Percentiles rank a stretch among this genome's conserved stretches.
Conservation (phyloP, 2,888 invertebrate genomes). For the Mythimna pallens region DNA sequence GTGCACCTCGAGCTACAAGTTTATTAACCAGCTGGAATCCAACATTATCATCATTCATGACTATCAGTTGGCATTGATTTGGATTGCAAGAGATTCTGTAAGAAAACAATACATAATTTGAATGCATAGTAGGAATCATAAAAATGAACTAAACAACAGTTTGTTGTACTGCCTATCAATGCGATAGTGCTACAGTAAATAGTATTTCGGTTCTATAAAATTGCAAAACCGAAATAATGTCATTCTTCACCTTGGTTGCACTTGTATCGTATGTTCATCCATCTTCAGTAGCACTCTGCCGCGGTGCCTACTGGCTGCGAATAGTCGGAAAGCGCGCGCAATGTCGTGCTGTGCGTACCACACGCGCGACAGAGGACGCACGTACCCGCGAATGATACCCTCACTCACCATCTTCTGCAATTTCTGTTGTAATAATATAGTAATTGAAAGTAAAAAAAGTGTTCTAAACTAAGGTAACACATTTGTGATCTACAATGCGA, state of each 20-base stretch:
- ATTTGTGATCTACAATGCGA: background rate
- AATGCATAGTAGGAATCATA: background rate
- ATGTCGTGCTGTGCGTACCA: conserved; percentile 70
- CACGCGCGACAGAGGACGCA: conserved; percentile 78
- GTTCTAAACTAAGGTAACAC: background rate
- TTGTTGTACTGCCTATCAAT: background rate
- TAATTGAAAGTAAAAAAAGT: conserved; percentile 7
- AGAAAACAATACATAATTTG: conserved; percentile 7
- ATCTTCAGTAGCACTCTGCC: conserved; percentile 77
- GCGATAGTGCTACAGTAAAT: background rate
- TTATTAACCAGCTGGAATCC: conserved; percentile 70
- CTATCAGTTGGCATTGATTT: conserved; percentile 57
- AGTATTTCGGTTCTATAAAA: background rate
- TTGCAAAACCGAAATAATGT: background rate
- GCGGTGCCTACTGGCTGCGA: conserved; percentile 75
- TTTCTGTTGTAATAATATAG: no score
- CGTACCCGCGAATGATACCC: conserved; percentile 77
- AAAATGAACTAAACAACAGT: background rate
- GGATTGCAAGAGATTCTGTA: conserved; percentile 60
- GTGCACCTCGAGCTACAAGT: conserved; percentile 73
- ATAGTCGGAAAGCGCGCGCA: conserved; percentile 73
- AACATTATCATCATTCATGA: conserved; percentile 68
- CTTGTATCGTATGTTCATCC: conserved; percentile 34
- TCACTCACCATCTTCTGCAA: conserved; percentile 74
- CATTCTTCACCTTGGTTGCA: conserved; percentile 63